A percentile compares a stretch with the other conserved stretches of the same genome.
These are phyloP conservation scores for Hypanus sabinus DNA, from an alignment of 2,113 vertebrate genomes.

Conservation along the genomic window DNA sequence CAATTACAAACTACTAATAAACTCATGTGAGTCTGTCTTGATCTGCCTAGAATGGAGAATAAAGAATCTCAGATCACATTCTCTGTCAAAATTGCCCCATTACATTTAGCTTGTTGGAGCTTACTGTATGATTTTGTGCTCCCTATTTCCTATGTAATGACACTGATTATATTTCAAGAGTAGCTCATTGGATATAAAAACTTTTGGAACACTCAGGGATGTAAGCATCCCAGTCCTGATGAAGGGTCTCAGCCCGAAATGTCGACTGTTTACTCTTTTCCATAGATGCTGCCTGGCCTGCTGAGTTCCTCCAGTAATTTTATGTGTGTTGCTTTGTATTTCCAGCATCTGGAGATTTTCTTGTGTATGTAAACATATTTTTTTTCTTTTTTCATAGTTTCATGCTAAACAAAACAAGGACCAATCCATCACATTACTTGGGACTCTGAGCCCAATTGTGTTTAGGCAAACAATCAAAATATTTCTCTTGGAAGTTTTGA, in stretches of 20 bases:
- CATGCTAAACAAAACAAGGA: background rate
- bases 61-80: background rate
- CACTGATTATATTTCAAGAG: background rate
- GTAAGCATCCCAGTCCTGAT: too few relatives aligned
- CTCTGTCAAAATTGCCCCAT: background rate
- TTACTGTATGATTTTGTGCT: background rate
- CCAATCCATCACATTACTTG: background rate
- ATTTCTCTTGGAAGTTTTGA: background rate
- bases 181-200: background rate
- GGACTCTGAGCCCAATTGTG: background rate
- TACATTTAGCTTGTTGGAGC: background rate
- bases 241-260: too few relatives aligned
- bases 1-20: too few relatives aligned
- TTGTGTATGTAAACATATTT: too few relatives aligned
- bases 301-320: too few relatives aligned
- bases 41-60: background rate
- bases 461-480: background rate
- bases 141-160: background rate
- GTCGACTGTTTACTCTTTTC: too few relatives aligned
- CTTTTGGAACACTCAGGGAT: background rate
- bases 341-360: too few relatives aligned
- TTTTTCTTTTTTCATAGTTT: background rate
- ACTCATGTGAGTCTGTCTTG: background rate
- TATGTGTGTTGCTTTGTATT: too few relatives aligned
- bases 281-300: too few relatives aligned